Evolutionary conservation across 2,113 vertebrate genomes (phyloP).

Genomic region (Vombatus ursinus): DNA sequence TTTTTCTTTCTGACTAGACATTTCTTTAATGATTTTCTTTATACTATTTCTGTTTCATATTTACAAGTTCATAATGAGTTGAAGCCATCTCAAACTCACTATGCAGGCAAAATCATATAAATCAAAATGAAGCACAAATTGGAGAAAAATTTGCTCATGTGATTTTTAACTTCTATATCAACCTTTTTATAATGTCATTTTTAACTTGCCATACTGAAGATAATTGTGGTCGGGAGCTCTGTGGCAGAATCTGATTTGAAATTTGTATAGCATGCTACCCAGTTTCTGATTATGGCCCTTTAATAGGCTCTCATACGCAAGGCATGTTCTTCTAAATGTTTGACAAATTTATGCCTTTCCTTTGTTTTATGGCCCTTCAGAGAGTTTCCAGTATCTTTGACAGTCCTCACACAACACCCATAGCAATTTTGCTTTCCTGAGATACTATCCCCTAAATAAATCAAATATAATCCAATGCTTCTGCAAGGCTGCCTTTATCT

Average conservation of each 20-base stretch:
- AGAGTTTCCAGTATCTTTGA: conserved; percentile 59
- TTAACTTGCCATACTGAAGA: not conserved
- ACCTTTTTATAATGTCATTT: conserved; percentile 18
- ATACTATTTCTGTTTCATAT: not conserved
- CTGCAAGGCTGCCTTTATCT: conserved; percentile 31
- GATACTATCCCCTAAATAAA: conserved; percentile 63
- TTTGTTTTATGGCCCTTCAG: conserved; percentile 71
- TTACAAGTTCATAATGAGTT: not conserved
- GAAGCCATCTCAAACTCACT: not conserved
- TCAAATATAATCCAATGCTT: conserved; percentile 63
- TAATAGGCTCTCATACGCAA: conserved; percentile 46
- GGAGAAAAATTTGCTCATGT: not conserved
- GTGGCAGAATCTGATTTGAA: conserved; percentile 14
- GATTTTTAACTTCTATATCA: not conserved
- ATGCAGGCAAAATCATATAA: not conserved
- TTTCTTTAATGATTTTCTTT: not conserved
- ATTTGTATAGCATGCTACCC: conserved; percentile 25
- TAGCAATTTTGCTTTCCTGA: conserved; percentile 66
- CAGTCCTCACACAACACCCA: conserved; percentile 73
- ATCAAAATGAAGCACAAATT: not conserved
- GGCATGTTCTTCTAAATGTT: conserved; percentile 63
- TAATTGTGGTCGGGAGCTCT: not conserved
- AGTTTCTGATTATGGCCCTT: conserved; percentile 47
- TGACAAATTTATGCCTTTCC: conserved; percentile 62
- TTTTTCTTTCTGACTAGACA: not conserved